Base-by-base conservation (phyloP, 1,140 invertebrate species). In the Drosophila kurseongensis region DNA sequence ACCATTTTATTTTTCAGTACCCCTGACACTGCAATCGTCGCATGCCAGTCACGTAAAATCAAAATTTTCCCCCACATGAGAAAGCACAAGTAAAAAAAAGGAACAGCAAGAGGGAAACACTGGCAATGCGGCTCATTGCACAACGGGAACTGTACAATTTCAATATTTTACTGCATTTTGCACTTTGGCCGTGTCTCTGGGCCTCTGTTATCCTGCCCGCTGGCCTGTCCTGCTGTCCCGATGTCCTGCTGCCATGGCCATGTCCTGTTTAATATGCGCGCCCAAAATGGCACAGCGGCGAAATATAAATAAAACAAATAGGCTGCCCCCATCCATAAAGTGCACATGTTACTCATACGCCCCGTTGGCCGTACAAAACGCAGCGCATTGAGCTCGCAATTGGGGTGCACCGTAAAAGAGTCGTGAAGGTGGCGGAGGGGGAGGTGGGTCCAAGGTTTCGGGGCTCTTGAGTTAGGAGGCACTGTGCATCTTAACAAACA, bases 161-260 rank as follows among this genome's bases (percentile, higher is more conserved):
- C 75, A 73, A 82, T 86, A 86, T 75, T 88, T 86, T 82, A 86
- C 71, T 82, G 78, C 83, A 65, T 83, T 83, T 83, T 77, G 79
- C 83, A 83, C 67, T 79, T 82, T 82, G 52, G 59, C 66, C 60
- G 47, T 69, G 65, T 51, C 56, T 44, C 50, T 60, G 47, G 35
- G 35, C 27, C 62, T 27, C 35, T 45, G 66, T 36, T 69, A 48
- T 69, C 48, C 67, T 71, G 51, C 38, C 35, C 38, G 68, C 42
- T 42, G 47, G 50, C 35, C 40, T 55, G 54, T 32, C 6, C 6
- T 32, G 29, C 40, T 55, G 54, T 32, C 6, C 6, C 8, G 29
- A 6, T 32, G 29, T 50, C 57, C 14, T 50, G 56, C 69, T 55
- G 69, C 29, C 65, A 42, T 55, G 42, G 48, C 60, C 48, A 35